Base-by-base conservation (phyloP, 2,797 vertebrate species). In the Catostomus latipinnis region DNA sequence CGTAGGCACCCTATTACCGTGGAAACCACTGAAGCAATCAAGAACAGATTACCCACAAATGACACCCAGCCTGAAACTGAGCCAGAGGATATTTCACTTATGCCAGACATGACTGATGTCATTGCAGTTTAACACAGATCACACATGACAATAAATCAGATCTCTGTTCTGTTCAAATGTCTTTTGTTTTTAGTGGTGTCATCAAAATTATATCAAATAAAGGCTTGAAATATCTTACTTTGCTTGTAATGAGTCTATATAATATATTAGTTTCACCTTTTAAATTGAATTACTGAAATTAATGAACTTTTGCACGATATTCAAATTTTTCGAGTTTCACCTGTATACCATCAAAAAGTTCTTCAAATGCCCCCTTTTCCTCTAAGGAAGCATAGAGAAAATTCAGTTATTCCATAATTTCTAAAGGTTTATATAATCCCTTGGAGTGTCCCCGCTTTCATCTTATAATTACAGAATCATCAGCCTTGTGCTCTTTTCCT, bases 391-490 rank as follows among this genome's bases (percentile, higher is more conserved):
- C 9, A 46, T 9, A 7, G 8, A 13, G 34, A 16, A 79, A 56
- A 71, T 50, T 34, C 6, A 73, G 50, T 13, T 49, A 18, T 58
- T 69, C 13, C 70, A 54, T 78, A 18, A 78, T 67, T 73, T 69
- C 18, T 53, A 48, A 58, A 65, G 43, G 45, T 78, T 78, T 74
- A 65, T 52, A 57, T 82, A 82, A 74, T 82, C 81, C 76, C 49
- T 57, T 14, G n/a, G 62, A 5, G 49, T 78, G 65, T 56, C 68
- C 45, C 53, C 14, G 65, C 71, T 66, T 82, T 82, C 66, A 78
- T 82, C 46, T 71, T 70, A 65, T 82, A 79, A 82, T 74, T 79
- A 78, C 34, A 78, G 76, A 74, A 74, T 78, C 14, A 82, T 78
- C 43, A 63, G 58, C 50, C 65, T 6, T 74, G 71, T 69, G 75